A percentile compares a stretch with the other conserved stretches of the same genome.
phyloP scores from a whole-genome alignment of 2,797 vertebrate species.

The Epinephelus awoara region DNA sequence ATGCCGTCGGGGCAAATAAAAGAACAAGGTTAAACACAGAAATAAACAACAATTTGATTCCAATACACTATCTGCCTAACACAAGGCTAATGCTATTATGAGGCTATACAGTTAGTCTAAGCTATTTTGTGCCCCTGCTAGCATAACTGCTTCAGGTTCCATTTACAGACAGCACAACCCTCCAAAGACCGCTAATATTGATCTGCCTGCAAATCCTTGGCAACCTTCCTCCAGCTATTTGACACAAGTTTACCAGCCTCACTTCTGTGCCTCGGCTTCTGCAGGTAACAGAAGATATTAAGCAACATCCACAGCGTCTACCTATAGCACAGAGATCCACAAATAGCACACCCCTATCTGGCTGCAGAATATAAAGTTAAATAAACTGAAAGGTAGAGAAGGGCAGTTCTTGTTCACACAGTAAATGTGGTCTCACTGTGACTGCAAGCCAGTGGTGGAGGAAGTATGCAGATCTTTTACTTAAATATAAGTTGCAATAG shows the following conservation, averaged over 20 bases:
- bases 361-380: no score
- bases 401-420: background rate
- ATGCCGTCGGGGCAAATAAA: background rate
- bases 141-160: conserved; percentile 25
- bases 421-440: background rate
- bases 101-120: conserved; percentile 4
- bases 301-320: conserved; percentile 13
- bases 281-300: conserved; percentile 23
- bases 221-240: conserved; percentile 35
- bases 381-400: no score
- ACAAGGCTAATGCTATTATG: conserved; percentile 24
- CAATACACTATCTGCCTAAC: background rate
- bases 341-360: conserved; percentile 7
- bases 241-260: background rate
- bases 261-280: conserved; percentile 10
- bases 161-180: conserved; percentile 23
- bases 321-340: background rate
- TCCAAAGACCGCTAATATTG: conserved; percentile 43
- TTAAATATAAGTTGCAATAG: no score
- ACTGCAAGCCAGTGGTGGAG: no score
- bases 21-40: background rate
- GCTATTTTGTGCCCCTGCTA: conserved; percentile 13
- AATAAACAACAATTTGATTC: conserved; percentile 11
- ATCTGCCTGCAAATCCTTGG: conserved; percentile 41
- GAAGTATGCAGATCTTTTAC: no score